A percentile compares a stretch with the other conserved stretches of the same genome.
Conservation (phyloP, 2,113 vertebrate species). For the Serinus canaria region DNA sequence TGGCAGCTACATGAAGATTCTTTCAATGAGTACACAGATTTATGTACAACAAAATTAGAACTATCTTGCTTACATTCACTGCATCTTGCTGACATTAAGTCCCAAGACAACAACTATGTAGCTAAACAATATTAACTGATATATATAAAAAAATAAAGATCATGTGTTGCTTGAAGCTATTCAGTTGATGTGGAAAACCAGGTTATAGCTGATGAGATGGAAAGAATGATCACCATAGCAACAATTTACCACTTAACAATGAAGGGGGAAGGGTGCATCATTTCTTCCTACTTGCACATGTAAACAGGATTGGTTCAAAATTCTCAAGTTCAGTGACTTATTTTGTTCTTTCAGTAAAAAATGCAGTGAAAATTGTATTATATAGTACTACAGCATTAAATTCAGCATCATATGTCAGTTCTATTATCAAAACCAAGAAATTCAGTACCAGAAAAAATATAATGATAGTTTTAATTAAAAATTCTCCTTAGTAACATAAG, state of each 20-base stretch:
- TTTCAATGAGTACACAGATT: background rate
- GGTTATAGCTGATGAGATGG: slow-evolving; percentile 80
- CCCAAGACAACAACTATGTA: background rate
- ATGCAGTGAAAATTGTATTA: background rate
- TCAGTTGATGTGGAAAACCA: slow-evolving; percentile 80
- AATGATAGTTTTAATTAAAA: background rate
- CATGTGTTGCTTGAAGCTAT: slow-evolving; percentile 70
- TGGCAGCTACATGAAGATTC: background rate
- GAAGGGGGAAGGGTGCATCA: slow-evolving; percentile 70
- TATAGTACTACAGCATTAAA: background rate
- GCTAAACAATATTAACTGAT: slow-evolving; percentile 39
- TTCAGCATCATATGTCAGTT: background rate
- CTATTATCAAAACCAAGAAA: slow-evolving; percentile 62
- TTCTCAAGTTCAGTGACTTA: background rate
- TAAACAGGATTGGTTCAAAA: slow-evolving; percentile 55
- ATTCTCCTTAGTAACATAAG: background rate
- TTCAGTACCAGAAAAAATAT: slow-evolving; percentile 19
- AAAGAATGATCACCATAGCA: slow-evolving; percentile 82
- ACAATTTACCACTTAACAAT: slow-evolving; percentile 78
- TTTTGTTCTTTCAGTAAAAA: background rate
- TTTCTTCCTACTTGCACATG: slow-evolving; percentile 70
- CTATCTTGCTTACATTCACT: background rate
- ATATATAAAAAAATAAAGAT: slow-evolving; percentile 57
- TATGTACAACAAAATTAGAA: background rate
- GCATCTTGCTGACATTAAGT: background rate